A percentile compares a stretch with the other conserved stretches of the same genome.
Evolutionary conservation across 2,888 invertebrate genomes (phyloP).

Genomic region (Lochmaea crataegi): DNA sequence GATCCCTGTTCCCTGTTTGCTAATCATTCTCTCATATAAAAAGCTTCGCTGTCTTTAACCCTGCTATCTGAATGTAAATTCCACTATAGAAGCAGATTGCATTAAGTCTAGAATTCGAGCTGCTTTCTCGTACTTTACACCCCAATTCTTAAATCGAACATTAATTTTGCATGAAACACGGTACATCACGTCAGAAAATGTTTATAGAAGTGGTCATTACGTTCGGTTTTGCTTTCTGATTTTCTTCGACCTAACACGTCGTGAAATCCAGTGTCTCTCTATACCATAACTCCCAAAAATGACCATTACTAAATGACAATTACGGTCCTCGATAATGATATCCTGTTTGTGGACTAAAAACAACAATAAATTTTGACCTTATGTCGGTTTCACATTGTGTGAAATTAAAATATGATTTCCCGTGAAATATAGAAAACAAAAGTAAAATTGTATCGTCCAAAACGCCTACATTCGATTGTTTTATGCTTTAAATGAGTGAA

Average conservation of each 20-base stretch:
- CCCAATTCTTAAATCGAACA: neutral
- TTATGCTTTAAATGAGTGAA: conserved; percentile 35
- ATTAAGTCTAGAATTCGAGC: neutral
- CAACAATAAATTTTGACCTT: conserved; percentile 19
- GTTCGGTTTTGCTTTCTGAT: conserved; percentile 15
- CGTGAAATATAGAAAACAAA: conserved; percentile 27
- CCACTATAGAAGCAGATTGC: too few relatives aligned
- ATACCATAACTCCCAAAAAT: conserved; percentile 7
- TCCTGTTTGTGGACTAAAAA: conserved; percentile 16
- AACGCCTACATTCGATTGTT: conserved; percentile 37
- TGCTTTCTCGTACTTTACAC: neutral
- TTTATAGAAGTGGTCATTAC: neutral
- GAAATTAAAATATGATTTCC: conserved; percentile 22
- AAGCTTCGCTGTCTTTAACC: too few relatives aligned
- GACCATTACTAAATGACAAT: conserved; percentile 19
- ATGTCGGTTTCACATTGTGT: conserved; percentile 16
- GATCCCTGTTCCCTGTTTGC: too few relatives aligned
- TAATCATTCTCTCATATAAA: too few relatives aligned
- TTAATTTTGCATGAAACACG: neutral
- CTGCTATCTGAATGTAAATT: too few relatives aligned
- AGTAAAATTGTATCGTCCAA: conserved; percentile 36
- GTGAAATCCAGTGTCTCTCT: conserved; percentile 3
- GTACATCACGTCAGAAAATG: neutral
- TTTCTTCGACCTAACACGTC: neutral
- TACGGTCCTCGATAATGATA: neutral